Base-by-base conservation (phyloP, 2,113 vertebrate species). In the Sorex fumeus region DNA sequence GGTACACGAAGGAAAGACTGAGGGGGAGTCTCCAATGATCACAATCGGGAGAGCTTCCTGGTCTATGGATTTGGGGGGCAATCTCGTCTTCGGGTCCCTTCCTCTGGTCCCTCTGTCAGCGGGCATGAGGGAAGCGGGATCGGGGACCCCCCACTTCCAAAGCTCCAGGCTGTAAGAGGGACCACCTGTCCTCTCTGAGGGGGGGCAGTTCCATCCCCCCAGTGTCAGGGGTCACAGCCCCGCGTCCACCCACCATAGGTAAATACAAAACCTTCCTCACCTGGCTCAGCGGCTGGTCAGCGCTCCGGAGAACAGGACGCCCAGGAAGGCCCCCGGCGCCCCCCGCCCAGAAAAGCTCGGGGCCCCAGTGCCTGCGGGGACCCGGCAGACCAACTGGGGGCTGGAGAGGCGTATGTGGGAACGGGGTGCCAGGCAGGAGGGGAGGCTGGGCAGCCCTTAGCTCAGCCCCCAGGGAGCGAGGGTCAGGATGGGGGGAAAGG, bases 311-410 rank as follows among this genome's bases (percentile, higher is more conserved):
- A 64, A 19, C 53, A 57, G 53, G 62, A 60, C 15, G 16, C 6
- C 6, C 57, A 6, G 16, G 57, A 16, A 47, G 16, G 57, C 3
- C 57, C 57, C 57, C 16, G 15, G 57, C 6, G 15, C 57, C 16
- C 15, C 15, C 16, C 16, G 16, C 90, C 91, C 69, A 83, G 79
- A 86, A 88, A 86, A 79, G 50, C 88, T 92, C 91, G n/a, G n/a
- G 23, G 91, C 93, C 95, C 94, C 94, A 85, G 90, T 84, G 90
- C 66, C 45, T 34, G 67, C 34, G 87, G 82, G 94, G 92, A 96
- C 96, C 96, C 96, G 85, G 96, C 93, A 94, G 88, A 95, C 96
- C 95, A 93, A 87, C 90, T 94, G 32, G 93, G 92, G 91, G 93
- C 23, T 32, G 81, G 82, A 28, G 23, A 64, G 91, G 72, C 84